Conservation (phyloP, 2,888 invertebrate genomes). For the Tenodera sinensis region DNA sequence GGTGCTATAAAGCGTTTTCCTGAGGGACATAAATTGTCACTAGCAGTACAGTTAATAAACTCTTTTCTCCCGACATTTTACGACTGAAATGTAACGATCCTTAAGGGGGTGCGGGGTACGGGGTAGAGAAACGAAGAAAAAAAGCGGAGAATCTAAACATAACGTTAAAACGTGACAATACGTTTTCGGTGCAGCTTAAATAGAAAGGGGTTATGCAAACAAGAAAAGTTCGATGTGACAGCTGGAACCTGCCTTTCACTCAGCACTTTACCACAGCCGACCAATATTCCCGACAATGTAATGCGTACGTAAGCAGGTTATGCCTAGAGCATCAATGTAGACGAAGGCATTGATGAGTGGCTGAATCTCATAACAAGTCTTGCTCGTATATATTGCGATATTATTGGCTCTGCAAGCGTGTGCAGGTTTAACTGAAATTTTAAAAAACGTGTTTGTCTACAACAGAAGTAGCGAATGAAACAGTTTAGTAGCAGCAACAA, state of each 20-base stretch:
- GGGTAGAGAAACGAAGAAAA: too few relatives aligned
- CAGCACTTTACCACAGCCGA: not conserved
- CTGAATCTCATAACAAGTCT: too few relatives aligned
- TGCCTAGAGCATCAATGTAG: too few relatives aligned
- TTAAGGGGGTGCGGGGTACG: not conserved
- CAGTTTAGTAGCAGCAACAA: too few relatives aligned
- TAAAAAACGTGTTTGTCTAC: too few relatives aligned
- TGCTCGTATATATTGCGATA: too few relatives aligned
- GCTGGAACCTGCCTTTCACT: not conserved
- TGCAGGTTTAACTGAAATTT: too few relatives aligned
- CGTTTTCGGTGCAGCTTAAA: not conserved
- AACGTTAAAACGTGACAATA: not conserved
- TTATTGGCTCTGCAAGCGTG: too few relatives aligned
- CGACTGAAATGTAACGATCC: not conserved
- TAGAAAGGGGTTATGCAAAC: not conserved
- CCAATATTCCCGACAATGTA: not conserved
- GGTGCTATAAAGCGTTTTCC: constrained; percentile 10
- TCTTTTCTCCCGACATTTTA: not conserved
- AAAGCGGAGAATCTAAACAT: not conserved
- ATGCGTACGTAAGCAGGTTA: too few relatives aligned
- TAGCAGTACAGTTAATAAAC: not conserved
- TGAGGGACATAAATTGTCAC: constrained; percentile 3
- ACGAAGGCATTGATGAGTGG: too few relatives aligned
- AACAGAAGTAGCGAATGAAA: too few relatives aligned
- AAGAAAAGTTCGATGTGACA: not conserved